Evolutionary conservation across 1,140 invertebrate species (phyloP), one percentile per base, ranked within the genome.

Genomic region (Orius insidiosus): DNA sequence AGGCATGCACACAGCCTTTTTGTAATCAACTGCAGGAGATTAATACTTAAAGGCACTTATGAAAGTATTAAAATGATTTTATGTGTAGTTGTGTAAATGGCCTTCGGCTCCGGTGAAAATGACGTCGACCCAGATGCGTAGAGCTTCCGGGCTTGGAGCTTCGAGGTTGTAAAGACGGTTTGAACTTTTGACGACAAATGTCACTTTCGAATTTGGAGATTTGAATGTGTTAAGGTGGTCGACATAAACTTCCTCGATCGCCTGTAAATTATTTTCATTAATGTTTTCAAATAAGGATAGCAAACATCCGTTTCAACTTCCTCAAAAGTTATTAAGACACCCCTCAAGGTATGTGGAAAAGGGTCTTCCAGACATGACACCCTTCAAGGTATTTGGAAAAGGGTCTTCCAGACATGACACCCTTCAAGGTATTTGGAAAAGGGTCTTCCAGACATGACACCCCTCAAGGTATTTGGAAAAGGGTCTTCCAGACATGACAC

Each of bases 111-210:
- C 85, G 6, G 83, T 86, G 59, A 87, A 85, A 46, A 94, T 79
- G 8, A 96, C 90, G 66, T 98, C 93, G 16, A 97, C 87, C 93
- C 93, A 98, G 52, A 98, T 90, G 46, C 90, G 67, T 69, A 95
- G 93, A 0, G 89, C 83, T 63, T 95, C 90, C 11, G 89, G 76
- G 5, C 83, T 86, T 0, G 89, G 87, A 3, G 93, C 89, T 72
- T 94, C 86, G 15, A 98, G 64, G 60, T 88, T 85, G 60, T 89
- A 96, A 34, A 78, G 72, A 39, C 90, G 70, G 48, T 89, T 84
- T 50, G 78, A 75, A 0, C 92, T 95, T 64, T 96, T 96, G n/a
- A 97, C 85, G 57, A 93, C 89, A 59, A 97, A 96, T 1, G 92
- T 94, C 41, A 88, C 69, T 50, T 85, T 80, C 7, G 86, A 84